Conservation (phyloP, 2,113 vertebrate genomes). For the Takifugu bimaculatus region DNA sequence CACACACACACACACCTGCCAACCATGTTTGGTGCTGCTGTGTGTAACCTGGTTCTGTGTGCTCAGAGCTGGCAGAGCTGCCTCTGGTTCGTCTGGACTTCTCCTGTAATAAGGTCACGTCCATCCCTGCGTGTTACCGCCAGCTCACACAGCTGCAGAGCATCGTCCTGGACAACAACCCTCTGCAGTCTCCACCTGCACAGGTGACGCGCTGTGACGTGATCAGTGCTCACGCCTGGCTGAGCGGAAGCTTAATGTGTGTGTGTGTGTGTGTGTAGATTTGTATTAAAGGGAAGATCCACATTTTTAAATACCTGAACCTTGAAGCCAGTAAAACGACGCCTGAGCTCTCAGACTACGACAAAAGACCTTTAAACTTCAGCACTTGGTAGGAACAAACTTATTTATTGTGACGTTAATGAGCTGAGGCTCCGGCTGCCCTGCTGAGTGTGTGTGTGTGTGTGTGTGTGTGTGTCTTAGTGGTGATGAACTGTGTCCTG, state of each 20-base stretch:
- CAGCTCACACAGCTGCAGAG: slow-evolving; percentile 88
- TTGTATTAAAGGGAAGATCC: slow-evolving; percentile 97
- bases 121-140: slow-evolving; percentile 90
- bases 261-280: slow-evolving; percentile 68
- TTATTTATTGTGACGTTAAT: background rate
- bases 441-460: background rate
- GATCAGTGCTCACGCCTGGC: slow-evolving; percentile 7
- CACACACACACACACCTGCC: slow-evolving; percentile 19
- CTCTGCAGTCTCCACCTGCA: slow-evolving; percentile 91
- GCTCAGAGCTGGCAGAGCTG: slow-evolving; percentile 87
- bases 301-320: slow-evolving; percentile 98
- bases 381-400: slow-evolving; percentile 83
- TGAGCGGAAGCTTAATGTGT: background rate
- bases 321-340: slow-evolving; percentile 92
- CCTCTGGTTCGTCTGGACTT: slow-evolving; percentile 94
- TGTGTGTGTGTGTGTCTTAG: slow-evolving; percentile 23
- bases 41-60: slow-evolving; percentile 7
- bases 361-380: slow-evolving; percentile 84
- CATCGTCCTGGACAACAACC: slow-evolving; percentile 95
- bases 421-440: background rate
- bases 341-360: slow-evolving; percentile 89
- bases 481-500: slow-evolving; percentile 81
- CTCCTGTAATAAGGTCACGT: slow-evolving; percentile 95
- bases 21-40: slow-evolving; percentile 2
- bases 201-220: slow-evolving; percentile 75